A percentile compares a stretch with the other conserved stretches of the same genome.
Conservation (phyloP, 2,888 invertebrate genomes). For the Epinotia ramella region DNA sequence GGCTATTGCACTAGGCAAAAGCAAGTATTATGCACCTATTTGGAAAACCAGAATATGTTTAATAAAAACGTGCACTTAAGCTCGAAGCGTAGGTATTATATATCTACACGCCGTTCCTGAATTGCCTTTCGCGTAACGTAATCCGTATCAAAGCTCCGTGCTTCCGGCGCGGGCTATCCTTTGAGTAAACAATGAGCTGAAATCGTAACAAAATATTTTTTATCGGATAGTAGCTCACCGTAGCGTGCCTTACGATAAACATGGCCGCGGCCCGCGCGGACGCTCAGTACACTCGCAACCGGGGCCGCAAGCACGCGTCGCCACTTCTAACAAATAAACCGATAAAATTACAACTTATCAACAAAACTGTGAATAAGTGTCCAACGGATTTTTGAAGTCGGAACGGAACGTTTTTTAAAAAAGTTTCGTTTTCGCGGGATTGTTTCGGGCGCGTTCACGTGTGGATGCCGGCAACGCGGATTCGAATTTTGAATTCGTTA, state of each 20-base stretch:
- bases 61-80: neutral
- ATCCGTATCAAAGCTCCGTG: conserved; percentile 41
- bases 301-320: conserved; percentile 71
- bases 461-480: conserved; percentile 67
- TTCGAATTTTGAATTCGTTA: conserved; percentile 72
- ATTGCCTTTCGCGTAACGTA: conserved; percentile 37
- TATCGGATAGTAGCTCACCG: conserved; percentile 61
- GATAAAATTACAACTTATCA: conserved; percentile 54
- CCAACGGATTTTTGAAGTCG: conserved; percentile 50
- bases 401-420: conserved; percentile 52
- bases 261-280: conserved; percentile 68
- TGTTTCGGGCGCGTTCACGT: conserved; percentile 64
- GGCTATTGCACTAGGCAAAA: neutral
- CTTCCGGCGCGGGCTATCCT: conserved; percentile 44
- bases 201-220: conserved; percentile 69
- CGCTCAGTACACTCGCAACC: conserved; percentile 75
- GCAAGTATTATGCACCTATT: neutral
- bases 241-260: conserved; percentile 72
- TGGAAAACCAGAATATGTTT: neutral
- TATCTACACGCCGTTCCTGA: conserved; percentile 15
- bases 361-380: conserved; percentile 55
- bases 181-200: conserved; percentile 66
- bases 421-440: conserved; percentile 62
- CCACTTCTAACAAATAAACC: conserved; percentile 51
- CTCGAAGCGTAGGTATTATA: neutral